phyloP scores from a whole-genome alignment of 2,888 invertebrate species.

The Brenthis daphne region DNA sequence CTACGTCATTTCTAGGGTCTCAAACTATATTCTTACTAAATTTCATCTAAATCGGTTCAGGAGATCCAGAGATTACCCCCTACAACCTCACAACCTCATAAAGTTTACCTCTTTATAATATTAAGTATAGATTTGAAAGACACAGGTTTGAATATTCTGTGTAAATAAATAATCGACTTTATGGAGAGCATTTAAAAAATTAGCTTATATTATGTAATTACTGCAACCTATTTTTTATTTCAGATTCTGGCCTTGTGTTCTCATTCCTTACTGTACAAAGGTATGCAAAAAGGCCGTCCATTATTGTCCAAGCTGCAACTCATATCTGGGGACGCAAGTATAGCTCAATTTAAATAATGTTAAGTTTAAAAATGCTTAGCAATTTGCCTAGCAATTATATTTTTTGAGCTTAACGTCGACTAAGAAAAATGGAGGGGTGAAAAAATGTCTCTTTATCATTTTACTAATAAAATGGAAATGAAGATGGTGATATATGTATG shows the following conservation, averaged over 20 bases:
- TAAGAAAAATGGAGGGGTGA: too few species aligned
- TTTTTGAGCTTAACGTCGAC: too few species aligned
- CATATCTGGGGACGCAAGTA: constrained; percentile 78
- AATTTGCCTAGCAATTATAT: neutral
- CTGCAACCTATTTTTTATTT: constrained; percentile 37
- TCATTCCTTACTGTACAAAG: constrained; percentile 82
- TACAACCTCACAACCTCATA: too few species aligned
- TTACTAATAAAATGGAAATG: too few species aligned
- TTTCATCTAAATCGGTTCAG: too few species aligned
- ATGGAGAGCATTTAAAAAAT: neutral
- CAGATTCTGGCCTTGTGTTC: constrained; percentile 81
- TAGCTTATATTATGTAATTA: neutral
- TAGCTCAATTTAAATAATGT: constrained; percentile 46
- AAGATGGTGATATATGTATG: too few species aligned
- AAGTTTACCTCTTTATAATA: too few species aligned
- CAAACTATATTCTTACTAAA: too few species aligned
- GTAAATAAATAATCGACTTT: neutral
- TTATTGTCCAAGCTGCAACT: constrained; percentile 81
- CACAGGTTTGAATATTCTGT: neutral
- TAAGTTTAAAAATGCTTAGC: neutral
- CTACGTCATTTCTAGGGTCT: too few species aligned
- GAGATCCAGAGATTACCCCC: too few species aligned
- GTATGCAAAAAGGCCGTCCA: constrained; percentile 82
- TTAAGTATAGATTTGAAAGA: too few species aligned
- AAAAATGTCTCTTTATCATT: too few species aligned